Conservation (phyloP, 53 echinoderm and acorn worm genomes). For the Arbacia lixula region DNA sequence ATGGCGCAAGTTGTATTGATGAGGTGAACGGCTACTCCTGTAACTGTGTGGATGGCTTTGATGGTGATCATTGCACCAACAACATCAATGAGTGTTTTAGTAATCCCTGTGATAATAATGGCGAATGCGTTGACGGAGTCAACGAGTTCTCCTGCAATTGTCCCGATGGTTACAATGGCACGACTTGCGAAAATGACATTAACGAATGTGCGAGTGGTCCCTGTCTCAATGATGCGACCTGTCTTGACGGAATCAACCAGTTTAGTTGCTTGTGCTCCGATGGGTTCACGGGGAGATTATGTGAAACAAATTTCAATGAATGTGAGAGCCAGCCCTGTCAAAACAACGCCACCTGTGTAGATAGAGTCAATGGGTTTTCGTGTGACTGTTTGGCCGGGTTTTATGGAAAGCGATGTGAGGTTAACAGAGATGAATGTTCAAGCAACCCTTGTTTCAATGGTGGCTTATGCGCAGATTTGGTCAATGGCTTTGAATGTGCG, state of each 20-base stretch:
- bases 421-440: conserved; percentile 25
- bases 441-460: conserved; percentile 19
- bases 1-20: conserved; percentile 56
- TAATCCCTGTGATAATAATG: conserved; percentile 27
- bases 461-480: conserved; percentile 3
- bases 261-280: conserved; percentile 10
- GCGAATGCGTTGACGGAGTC: neutral
- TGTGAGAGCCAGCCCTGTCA: conserved; percentile 22
- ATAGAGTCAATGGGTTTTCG: neutral
- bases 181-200: conserved; percentile 15
- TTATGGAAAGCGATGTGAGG: conserved; percentile 2
- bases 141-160: conserved; percentile 15
- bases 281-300: conserved; percentile 8
- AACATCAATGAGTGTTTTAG: conserved; percentile 35
- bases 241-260: conserved; percentile 9
- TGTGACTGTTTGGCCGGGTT: conserved; percentile 6
- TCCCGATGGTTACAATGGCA: conserved; percentile 1
- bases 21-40: conserved; percentile 58
- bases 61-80: conserved; percentile 17
- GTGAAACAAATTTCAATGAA: conserved; percentile 20
- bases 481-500: conserved; percentile 10
- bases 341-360: conserved; percentile 28
- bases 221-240: neutral
- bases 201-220: conserved; percentile 30
- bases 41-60: conserved; percentile 52